Evolutionary conservation across 2,797 vertebrate genomes (phyloP), one percentile per base, ranked within the genome.

Genomic region (Tangara arthus): DNA sequence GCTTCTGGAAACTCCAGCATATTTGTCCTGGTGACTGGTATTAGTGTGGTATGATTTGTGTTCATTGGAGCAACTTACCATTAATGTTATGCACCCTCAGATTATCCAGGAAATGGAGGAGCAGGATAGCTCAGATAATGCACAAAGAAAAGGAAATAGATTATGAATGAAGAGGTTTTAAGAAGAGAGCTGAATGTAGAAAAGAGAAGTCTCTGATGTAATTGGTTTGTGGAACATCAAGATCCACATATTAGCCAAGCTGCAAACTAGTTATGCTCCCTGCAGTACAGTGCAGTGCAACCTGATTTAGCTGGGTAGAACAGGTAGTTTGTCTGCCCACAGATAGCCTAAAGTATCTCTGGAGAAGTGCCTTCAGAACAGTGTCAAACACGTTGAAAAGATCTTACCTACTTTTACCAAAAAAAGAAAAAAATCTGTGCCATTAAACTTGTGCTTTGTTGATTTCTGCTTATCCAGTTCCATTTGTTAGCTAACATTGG

Each of bases 101-200:
- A 82, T 96, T 92, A 57, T 78, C 34, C 46, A 75, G 79, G 71
- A 94, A 94, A 73, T 77, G 64, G 56, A 92, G 44, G 52, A 87
- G 56, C 57, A 66, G 64, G 37, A 63, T 77, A 87, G 68, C 68
- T 89, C 50, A 26, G 41, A 52, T 85, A 89, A 69, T 70, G 79
- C 52, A 34, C 32, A 56, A 64, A 80, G 75, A 72, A 82, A 92
- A 77, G 34, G 57, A 87, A 89, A 72, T 56, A 84, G 84, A 84
- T 90, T 47, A 39, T 55, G 47, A 87, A 34, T 80, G 78, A 71
- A 86, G 84, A 76, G 24, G 15, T 50, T 92, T 49, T 70, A 56
- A 87, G 60, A 80, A 60, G 39, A 92, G 56, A 66, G 9, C 42
- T 69, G 41, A 79, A 72, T 0, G 1, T 18, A 47, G 44, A 32